Percentiles rank a stretch among this genome's conserved stretches.
phyloP scores from a whole-genome alignment of 2,113 vertebrate species.

The Tamias sibiricus region DNA sequence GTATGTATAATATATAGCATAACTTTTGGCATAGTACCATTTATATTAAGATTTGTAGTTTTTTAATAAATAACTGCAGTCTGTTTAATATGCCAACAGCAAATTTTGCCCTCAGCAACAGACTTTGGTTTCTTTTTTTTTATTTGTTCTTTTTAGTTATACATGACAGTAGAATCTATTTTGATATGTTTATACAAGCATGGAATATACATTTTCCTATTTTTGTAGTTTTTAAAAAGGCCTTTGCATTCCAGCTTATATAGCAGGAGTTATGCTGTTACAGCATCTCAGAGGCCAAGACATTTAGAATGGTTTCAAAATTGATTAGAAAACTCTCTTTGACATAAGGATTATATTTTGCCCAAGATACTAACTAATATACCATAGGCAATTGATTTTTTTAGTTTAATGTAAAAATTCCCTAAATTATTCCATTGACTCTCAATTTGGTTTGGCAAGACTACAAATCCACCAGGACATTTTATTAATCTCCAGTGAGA shows the following conservation, averaged over 20 bases:
- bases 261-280: neutral
- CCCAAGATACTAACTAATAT: conserved; percentile 42
- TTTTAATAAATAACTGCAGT: no score
- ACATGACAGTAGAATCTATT: no score
- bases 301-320: conserved; percentile 22
- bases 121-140: no score
- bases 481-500: neutral
- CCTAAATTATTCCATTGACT: conserved; percentile 40
- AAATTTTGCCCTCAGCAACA: no score
- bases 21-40: neutral
- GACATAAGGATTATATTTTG: conserved; percentile 51
- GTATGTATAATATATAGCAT: neutral
- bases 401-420: conserved; percentile 51
- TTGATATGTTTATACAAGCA: no score
- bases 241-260: neutral
- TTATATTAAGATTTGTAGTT: neutral
- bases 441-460: conserved; percentile 30
- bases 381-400: conserved; percentile 54
- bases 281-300: neutral
- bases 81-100: no score
- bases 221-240: neutral
- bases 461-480: neutral
- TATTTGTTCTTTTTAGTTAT: no score
- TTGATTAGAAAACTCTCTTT: conserved; percentile 12
- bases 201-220: no score